Percentiles rank a stretch among this genome's conserved stretches.
These are phyloP conservation scores for Neomonachus schauinslandi DNA, from an alignment of 2,113 vertebrate genomes.

Conservation along the genomic window DNA sequence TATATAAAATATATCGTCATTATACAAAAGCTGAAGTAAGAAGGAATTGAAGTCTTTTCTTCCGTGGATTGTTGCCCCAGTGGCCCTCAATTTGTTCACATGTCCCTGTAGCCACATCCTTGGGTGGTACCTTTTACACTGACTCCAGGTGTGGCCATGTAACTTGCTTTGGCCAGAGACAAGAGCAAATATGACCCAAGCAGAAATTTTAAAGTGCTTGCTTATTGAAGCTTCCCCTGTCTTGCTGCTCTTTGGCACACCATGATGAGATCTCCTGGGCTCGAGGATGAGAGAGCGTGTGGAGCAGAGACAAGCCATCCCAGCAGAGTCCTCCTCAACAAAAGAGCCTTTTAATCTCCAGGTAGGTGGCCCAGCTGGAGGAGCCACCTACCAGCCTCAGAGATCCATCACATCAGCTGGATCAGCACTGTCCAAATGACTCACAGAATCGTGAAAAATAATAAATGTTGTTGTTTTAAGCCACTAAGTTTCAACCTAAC, in stretches of 20 bases:
- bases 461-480: background rate
- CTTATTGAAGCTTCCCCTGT: background rate
- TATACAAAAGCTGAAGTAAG: conserved; percentile 30
- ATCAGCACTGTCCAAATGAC: background rate
- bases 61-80: background rate
- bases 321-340: background rate
- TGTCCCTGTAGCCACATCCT: background rate
- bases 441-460: background rate
- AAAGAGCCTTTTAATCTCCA: background rate
- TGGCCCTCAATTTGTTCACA: background rate
- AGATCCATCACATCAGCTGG: background rate
- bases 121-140: background rate
- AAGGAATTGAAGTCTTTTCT: background rate
- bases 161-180: background rate
- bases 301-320: background rate
- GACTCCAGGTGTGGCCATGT: background rate
- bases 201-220: background rate
- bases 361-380: background rate
- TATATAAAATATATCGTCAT: background rate
- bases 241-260: background rate
- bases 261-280: background rate
- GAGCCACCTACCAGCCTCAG: background rate
- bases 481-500: background rate
- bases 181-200: background rate
- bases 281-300: background rate